A percentile compares a stretch with the other conserved stretches of the same genome.
Evolutionary conservation across 2,888 invertebrate species (phyloP).

Genomic region (Cheiracanthium punctorium): DNA sequence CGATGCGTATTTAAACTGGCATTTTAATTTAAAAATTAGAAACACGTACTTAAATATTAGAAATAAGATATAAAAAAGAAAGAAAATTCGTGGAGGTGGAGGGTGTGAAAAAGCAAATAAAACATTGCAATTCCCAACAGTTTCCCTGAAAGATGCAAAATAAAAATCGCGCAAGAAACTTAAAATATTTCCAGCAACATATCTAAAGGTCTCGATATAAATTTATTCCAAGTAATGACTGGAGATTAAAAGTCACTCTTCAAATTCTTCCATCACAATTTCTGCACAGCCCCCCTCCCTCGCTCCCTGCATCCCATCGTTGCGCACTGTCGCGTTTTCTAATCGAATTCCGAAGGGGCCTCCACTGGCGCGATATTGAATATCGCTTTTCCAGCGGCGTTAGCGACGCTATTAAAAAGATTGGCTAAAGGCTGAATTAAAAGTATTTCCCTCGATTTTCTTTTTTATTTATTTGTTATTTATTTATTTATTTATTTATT

Average conservation of each 20-base stretch:
- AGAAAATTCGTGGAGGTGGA: no score
- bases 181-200: background rate
- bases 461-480: constrained; percentile 24
- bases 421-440: constrained; percentile 65
- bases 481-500: no score
- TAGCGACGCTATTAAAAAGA: constrained; percentile 64
- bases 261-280: constrained; percentile 5
- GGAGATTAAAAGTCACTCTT: background rate
- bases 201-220: no score
- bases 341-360: constrained; percentile 67
- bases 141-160: background rate
- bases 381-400: constrained; percentile 61
- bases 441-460: constrained; percentile 46
- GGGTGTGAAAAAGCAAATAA: no score
- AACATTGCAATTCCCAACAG: constrained; percentile 1
- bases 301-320: background rate
- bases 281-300: constrained; percentile 26
- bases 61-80: no score
- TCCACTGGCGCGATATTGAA: constrained; percentile 58
- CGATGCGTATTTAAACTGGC: no score
- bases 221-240: no score
- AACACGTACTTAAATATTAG: no score
- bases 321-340: constrained; percentile 66
- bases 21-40: no score
- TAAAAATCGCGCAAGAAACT: background rate